A percentile compares a stretch with the other conserved stretches of the same genome.
Evolutionary conservation across 2,888 invertebrate genomes (phyloP).

Genomic region (Philaethria dido): DNA sequence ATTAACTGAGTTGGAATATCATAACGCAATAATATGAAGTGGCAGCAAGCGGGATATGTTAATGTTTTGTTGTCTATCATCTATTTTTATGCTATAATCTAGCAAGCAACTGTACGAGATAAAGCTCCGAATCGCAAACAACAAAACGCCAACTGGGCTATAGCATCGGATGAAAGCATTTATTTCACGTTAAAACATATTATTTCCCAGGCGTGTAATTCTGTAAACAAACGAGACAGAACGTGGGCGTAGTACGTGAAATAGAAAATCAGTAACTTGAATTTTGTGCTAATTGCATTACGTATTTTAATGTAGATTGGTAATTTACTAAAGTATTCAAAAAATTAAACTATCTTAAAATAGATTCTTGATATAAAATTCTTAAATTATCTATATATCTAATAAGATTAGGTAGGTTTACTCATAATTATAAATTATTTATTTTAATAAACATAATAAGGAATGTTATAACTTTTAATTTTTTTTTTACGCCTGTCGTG

Average conservation of each 20-base stretch:
- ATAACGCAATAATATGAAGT: constrained; percentile 13
- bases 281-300: constrained; percentile 46
- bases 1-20: constrained; percentile 25
- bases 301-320: constrained; percentile 11
- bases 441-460: too few relatives aligned
- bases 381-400: too few relatives aligned
- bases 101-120: constrained; percentile 79
- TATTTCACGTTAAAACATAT: constrained; percentile 68
- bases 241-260: constrained; percentile 65
- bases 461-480: too few relatives aligned
- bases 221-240: constrained; percentile 73
- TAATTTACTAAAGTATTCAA: not conserved
- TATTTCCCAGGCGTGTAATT: constrained; percentile 64
- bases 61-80: constrained; percentile 71
- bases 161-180: constrained; percentile 64
- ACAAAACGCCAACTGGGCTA: constrained; percentile 68
- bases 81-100: constrained; percentile 77
- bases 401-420: too few relatives aligned
- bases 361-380: too few relatives aligned
- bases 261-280: constrained; percentile 63
- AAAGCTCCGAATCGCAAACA: constrained; percentile 69
- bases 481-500: too few relatives aligned
- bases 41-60: constrained; percentile 51
- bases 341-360: too few relatives aligned
- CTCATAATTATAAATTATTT: too few relatives aligned